A percentile compares a stretch with the other conserved stretches of the same genome.
phyloP scores from a whole-genome alignment of 2,888 invertebrate genomes.

The Drosophila fungiperda region DNA sequence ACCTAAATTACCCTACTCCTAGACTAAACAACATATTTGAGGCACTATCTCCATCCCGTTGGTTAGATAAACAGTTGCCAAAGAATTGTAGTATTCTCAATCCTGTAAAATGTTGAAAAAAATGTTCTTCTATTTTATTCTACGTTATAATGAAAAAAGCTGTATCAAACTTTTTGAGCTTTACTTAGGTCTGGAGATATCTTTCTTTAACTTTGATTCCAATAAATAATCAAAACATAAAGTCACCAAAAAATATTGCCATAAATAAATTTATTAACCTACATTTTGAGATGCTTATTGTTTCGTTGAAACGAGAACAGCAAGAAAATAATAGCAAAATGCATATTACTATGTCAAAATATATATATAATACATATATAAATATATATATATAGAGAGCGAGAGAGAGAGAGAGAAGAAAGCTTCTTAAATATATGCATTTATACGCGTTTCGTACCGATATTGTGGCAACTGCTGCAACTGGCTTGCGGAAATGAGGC shows the following conservation, averaged over 20 bases:
- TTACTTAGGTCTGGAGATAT: background rate
- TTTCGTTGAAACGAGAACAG: background rate
- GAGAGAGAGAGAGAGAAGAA: background rate
- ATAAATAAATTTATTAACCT: background rate
- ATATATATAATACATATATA: background rate
- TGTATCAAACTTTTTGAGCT: background rate
- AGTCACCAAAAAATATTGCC: background rate
- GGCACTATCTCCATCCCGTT: background rate
- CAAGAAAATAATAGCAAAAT: background rate
- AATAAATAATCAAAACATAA: background rate
- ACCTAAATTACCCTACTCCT: background rate
- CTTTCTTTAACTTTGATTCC: background rate
- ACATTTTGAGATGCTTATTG: background rate
- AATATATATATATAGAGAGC: background rate
- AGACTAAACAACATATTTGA: background rate
- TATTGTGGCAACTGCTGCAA: background rate
- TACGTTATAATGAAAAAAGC: background rate
- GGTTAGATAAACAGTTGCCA: background rate
- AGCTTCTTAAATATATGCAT: background rate
- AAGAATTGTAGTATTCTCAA: background rate
- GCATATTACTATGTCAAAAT: too few relatives aligned
- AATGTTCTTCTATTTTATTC: background rate
- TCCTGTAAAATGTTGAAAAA: background rate
- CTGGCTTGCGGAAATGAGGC: conserved; percentile 68
- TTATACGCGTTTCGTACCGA: background rate